phyloP scores from a whole-genome alignment of 2,113 vertebrate species.

The Atractosteus spatula region DNA sequence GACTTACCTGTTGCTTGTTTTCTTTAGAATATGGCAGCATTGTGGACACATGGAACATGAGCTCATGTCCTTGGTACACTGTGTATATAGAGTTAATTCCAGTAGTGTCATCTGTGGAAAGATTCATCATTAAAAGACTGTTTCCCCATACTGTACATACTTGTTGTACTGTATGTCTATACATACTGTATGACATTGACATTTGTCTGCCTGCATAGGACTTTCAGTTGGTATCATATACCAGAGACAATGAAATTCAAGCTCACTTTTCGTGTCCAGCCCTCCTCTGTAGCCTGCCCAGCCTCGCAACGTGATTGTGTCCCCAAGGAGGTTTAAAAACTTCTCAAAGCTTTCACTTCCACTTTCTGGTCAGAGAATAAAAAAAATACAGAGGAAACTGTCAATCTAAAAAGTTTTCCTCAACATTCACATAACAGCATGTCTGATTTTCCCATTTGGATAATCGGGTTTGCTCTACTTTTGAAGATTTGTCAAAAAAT shows the following conservation, averaged over 20 bases:
- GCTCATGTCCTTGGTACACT: conserved; percentile 95
- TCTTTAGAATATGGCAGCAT: conserved; percentile 98
- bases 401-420: too few relatives aligned
- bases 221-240: neutral
- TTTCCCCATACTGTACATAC: too few relatives aligned
- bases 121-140: neutral
- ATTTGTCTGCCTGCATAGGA: too few relatives aligned
- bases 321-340: conserved; percentile 87
- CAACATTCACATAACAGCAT: too few relatives aligned
- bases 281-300: conserved; percentile 97
- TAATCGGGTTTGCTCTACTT: too few relatives aligned
- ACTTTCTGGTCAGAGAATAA: conserved; percentile 62
- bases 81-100: conserved; percentile 92
- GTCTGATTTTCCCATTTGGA: too few relatives aligned
- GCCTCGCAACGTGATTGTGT: conserved; percentile 85
- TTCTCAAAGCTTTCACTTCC: conserved; percentile 91
- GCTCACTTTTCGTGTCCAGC: conserved; percentile 96
- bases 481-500: too few relatives aligned
- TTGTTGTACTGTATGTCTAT: too few relatives aligned
- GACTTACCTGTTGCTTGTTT: conserved; percentile 90
- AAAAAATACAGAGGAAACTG: too few relatives aligned
- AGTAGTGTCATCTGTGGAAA: conserved; percentile 88
- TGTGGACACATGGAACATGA: conserved; percentile 98
- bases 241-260: neutral
- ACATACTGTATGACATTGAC: too few relatives aligned